A percentile compares a stretch with the other conserved stretches of the same genome.
These are phyloP conservation scores for Brachionichthys hirsutus DNA, from an alignment of 2,113 vertebrate species.

Conservation along the genomic window DNA sequence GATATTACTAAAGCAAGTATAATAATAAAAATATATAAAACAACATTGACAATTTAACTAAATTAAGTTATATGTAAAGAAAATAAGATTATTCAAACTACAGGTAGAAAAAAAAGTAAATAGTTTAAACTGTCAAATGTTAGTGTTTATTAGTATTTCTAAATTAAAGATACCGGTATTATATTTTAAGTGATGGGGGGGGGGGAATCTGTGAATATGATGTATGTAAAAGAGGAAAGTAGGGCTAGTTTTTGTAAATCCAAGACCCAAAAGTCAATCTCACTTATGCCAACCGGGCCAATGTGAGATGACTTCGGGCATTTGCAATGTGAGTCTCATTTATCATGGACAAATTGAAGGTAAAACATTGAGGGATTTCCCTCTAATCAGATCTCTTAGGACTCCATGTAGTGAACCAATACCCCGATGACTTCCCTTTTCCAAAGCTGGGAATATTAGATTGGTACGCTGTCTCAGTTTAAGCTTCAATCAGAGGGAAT, in stretches of 20 bases:
- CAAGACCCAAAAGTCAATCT: neutral
- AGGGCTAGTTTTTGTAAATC: constrained; percentile 59
- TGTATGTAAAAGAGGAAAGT: constrained; percentile 20
- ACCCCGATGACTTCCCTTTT: constrained; percentile 73
- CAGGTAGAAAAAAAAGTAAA: too few relatives aligned
- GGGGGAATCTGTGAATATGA: too few relatives aligned
- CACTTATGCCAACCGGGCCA: too few relatives aligned
- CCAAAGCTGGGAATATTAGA: constrained; percentile 72
- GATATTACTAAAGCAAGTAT: too few relatives aligned
- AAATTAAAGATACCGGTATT: too few relatives aligned
- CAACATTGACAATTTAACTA: too few relatives aligned
- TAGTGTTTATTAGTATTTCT: too few relatives aligned
- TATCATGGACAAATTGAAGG: constrained; percentile 72
- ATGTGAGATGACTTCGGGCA: constrained; percentile 60
- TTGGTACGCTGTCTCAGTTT: constrained; percentile 65
- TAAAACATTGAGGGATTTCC: constrained; percentile 76
- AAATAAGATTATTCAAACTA: too few relatives aligned
- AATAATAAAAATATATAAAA: too few relatives aligned
- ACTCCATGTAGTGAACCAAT: constrained; percentile 74
- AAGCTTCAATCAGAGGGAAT: constrained; percentile 71
- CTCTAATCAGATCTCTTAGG: constrained; percentile 82
- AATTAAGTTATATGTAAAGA: too few relatives aligned
- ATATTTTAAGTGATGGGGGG: too few relatives aligned
- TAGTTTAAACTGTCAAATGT: too few relatives aligned
- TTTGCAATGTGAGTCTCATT: constrained; percentile 77